Percentiles rank a stretch among this genome's conserved stretches.
Conservation (phyloP, 2,113 vertebrate species). For the Pangasianodon gigas region DNA sequence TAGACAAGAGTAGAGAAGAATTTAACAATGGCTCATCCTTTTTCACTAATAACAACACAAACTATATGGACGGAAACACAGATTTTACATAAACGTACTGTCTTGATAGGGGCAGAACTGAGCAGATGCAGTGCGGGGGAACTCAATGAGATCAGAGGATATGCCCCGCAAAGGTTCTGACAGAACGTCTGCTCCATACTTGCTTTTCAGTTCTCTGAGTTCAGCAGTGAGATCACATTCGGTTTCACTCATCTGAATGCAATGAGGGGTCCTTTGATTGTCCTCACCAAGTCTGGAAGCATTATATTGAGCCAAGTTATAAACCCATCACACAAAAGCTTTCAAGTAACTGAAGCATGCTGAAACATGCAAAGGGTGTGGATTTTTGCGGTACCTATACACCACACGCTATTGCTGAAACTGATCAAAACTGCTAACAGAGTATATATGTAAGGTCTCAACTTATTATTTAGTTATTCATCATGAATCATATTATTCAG, state of each 20-base stretch:
- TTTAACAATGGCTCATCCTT: not conserved
- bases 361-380: constrained; percentile 47
- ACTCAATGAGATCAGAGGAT: constrained; percentile 62
- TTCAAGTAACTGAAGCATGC: constrained; percentile 17
- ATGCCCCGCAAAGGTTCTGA: constrained; percentile 49
- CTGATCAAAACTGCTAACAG: not conserved
- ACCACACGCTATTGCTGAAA: not conserved
- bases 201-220: constrained; percentile 65
- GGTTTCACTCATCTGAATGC: constrained; percentile 66
- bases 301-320: not conserved
- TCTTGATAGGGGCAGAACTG: constrained; percentile 82
- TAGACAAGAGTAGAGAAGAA: constrained; percentile 59
- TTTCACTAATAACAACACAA: not conserved
- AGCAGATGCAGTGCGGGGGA: constrained; percentile 64
- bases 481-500: not conserved
- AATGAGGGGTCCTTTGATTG: constrained; percentile 67
- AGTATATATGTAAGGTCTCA: not conserved
- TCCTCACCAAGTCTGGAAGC: constrained; percentile 62
- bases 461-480: not conserved
- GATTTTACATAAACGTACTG: constrained; percentile 75
- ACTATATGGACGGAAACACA: not conserved
- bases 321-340: not conserved
- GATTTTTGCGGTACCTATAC: constrained; percentile 10
- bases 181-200: constrained; percentile 77
- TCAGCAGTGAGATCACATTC: constrained; percentile 82